Conservation (phyloP, 2,797 vertebrate genomes). For the Muscicapa striata region DNA sequence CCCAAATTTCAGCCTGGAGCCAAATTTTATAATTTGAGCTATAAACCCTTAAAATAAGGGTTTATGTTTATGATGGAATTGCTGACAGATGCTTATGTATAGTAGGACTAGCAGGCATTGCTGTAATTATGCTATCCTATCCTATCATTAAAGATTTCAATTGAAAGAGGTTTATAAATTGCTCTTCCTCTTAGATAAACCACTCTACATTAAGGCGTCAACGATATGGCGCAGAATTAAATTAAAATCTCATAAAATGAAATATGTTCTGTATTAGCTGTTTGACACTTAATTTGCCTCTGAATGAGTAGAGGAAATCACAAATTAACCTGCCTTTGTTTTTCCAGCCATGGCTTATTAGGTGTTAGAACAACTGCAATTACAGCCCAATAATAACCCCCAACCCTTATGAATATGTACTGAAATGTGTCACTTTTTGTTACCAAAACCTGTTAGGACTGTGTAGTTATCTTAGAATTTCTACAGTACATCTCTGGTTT, state of each 20-base stretch:
- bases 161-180: conserved; percentile 98
- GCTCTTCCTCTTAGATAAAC: conserved; percentile 85
- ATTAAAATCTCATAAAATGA: conserved; percentile 99
- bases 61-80: conserved; percentile 70
- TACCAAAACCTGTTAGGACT: conserved; percentile 64
- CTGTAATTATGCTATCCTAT: conserved; percentile 84
- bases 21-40: conserved; percentile 59
- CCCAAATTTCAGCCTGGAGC: conserved; percentile 49
- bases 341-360: conserved; percentile 91
- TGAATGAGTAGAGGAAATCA: conserved; percentile 99
- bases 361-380: conserved; percentile 90
- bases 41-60: conserved; percentile 53
- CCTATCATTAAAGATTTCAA: conserved; percentile 92
- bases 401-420: conserved; percentile 90
- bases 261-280: conserved; percentile 99
- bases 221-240: conserved; percentile 93
- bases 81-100: conserved; percentile 64
- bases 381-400: conserved; percentile 91
- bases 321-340: conserved; percentile 99
- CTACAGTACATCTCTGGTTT: not conserved
- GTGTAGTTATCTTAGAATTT: conserved; percentile 21
- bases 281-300: conserved; percentile 99
- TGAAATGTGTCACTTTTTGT: conserved; percentile 77
- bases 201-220: conserved; percentile 86
- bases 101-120: conserved; percentile 65